These are phyloP conservation scores for Leucophora obtusa DNA, from an alignment of 2,888 invertebrate genomes.

Conservation along the genomic window DNA sequence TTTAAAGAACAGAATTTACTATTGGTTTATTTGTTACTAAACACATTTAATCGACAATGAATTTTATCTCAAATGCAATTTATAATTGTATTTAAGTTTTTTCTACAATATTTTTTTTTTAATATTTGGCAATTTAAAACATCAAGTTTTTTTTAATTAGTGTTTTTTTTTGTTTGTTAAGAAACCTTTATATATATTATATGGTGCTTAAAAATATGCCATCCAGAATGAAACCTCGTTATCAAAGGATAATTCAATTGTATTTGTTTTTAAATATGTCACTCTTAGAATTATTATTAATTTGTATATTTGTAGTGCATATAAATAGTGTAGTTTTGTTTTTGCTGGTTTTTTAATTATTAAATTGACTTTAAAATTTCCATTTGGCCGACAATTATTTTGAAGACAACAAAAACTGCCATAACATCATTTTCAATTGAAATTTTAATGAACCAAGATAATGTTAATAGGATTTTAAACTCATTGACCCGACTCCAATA, in stretches of 20 bases:
- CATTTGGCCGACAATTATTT: neutral
- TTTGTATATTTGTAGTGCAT: conserved; percentile 29
- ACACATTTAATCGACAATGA: neutral
- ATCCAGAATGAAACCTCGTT: conserved; percentile 55
- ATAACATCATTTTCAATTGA: neutral
- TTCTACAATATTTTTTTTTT: neutral
- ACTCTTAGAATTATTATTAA: conserved; percentile 3
- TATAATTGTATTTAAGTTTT: neutral
- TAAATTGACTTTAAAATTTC: conserved; percentile 35
- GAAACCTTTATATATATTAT: conserved; percentile 8
- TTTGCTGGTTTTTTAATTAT: conserved; percentile 2
- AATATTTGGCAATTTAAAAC: neutral
- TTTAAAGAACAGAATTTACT: neutral
- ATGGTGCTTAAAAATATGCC: conserved; percentile 17
- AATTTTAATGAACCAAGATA: neutral
- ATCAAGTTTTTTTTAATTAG: conserved; percentile 5
- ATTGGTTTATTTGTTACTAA: neutral
- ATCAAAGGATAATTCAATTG: conserved; percentile 43
- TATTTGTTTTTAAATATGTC: conserved; percentile 10
- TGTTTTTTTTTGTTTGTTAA: neutral
- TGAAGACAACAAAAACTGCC: neutral
- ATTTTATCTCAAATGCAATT: conserved; percentile 18
- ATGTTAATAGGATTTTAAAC: no score
- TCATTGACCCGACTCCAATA: no score
- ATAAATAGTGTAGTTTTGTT: conserved; percentile 45